phyloP scores from a whole-genome alignment of 53 echinoderm and acorn worm genomes.

The Pentamera pediparva region DNA sequence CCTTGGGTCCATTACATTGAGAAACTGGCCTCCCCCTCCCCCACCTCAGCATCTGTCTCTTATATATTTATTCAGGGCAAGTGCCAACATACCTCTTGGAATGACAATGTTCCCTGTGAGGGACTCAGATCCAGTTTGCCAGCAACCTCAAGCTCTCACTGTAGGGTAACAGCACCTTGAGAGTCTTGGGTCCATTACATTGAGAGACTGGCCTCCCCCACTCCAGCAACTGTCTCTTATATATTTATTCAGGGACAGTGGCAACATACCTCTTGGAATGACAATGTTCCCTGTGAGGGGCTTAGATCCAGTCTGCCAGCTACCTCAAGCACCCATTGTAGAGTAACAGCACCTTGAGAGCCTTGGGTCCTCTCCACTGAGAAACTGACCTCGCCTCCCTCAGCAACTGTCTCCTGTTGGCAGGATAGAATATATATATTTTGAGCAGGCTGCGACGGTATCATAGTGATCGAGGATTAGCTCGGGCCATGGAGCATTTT shows the following conservation, averaged over 20 bases:
- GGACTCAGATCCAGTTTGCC: constrained; percentile 68
- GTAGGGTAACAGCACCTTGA: constrained; percentile 52
- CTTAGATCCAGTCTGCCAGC: constrained; percentile 61
- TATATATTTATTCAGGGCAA: too few species aligned
- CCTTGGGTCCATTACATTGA: too few species aligned
- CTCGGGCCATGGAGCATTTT: too few species aligned
- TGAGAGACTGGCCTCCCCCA: too few species aligned
- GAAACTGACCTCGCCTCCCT: constrained; percentile 64
- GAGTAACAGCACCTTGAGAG: constrained; percentile 52
- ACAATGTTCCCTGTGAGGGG: constrained; percentile 62
- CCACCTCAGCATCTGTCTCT: too few species aligned
- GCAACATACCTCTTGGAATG: constrained; percentile 71
- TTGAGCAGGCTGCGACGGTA: too few species aligned
- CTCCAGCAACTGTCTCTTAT: too few species aligned
- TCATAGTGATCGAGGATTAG: too few species aligned
- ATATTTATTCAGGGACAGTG: too few species aligned
- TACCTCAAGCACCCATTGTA: constrained; percentile 70
- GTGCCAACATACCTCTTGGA: constrained; percentile 67
- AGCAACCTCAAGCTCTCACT: constrained; percentile 71
- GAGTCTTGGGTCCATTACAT: too few species aligned
- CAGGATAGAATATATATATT: too few species aligned
- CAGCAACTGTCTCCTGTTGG: constrained; percentile 76
- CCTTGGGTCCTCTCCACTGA: constrained; percentile 79
- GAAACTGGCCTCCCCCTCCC: too few species aligned
- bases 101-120: constrained; percentile 57